These are phyloP conservation scores for Seira sanloemensis DNA, from an alignment of 2,888 invertebrate species.

Conservation along the genomic window DNA sequence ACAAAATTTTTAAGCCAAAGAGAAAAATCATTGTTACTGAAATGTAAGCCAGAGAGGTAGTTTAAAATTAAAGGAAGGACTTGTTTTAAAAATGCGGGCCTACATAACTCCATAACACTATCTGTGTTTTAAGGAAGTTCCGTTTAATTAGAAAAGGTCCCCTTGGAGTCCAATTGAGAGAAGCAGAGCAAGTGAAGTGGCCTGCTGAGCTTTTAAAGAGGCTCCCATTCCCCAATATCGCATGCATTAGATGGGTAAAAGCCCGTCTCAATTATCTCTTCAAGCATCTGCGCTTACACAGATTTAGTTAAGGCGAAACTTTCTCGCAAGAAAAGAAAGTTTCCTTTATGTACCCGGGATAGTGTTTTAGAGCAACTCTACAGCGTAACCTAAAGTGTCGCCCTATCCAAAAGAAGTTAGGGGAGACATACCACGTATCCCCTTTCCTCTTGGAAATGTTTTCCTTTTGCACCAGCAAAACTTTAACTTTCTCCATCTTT, in stretches of 20 bases:
- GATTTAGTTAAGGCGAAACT: neutral
- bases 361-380: neutral
- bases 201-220: constrained; percentile 23
- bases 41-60: too few species aligned
- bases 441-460: too few species aligned
- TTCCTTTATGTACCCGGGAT: neutral
- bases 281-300: neutral
- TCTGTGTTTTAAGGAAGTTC: neutral
- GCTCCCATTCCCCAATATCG: neutral
- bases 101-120: too few species aligned
- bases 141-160: constrained; percentile 49
- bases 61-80: too few species aligned
- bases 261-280: constrained; percentile 11
- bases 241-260: neutral
- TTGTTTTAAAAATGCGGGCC: too few species aligned
- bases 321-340: neutral
- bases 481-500: neutral
- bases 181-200: constrained; percentile 38
- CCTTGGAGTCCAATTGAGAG: constrained; percentile 52
- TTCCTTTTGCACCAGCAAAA: too few species aligned
- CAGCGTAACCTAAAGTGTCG: too few species aligned
- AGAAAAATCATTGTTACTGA: too few species aligned
- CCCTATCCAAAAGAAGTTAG: too few species aligned
- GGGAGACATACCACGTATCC: too few species aligned
- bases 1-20: too few species aligned